Percentiles rank a stretch among this genome's conserved stretches.
phyloP scores from a whole-genome alignment of 2,113 vertebrate genomes.

The Pristiophorus japonicus region DNA sequence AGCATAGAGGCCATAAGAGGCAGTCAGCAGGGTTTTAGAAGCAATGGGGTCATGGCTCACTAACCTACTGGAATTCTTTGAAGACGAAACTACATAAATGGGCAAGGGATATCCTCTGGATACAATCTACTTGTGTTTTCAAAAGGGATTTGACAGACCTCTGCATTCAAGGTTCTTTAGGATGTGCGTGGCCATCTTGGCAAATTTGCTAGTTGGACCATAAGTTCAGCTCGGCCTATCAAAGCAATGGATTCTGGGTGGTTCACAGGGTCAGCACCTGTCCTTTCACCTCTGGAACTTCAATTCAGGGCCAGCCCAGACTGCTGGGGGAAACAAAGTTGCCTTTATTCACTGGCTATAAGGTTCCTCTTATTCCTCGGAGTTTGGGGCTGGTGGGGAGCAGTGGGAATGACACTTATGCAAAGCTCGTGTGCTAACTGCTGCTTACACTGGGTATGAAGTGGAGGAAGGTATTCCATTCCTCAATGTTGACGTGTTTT shows the following conservation, averaged over 20 bases:
- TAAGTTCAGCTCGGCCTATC: not conserved
- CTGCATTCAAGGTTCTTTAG: not conserved
- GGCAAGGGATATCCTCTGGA: not conserved
- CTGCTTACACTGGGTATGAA: not conserved
- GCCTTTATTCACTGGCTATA: not conserved
- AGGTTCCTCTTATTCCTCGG: not conserved
- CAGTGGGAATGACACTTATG: not conserved
- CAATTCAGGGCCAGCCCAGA: not conserved
- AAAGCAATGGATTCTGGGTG: not conserved
- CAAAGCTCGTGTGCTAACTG: not conserved
- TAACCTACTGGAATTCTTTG: conserved; percentile 31
- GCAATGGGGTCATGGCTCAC: conserved; percentile 14
- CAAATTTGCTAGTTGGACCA: not conserved
- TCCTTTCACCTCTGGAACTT: not conserved
- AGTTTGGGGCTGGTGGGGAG: not conserved
- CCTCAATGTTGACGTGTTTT: not conserved
- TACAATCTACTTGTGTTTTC: not conserved
- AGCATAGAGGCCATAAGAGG: not conserved
- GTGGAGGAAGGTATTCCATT: not conserved
- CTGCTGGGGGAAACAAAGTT: not conserved
- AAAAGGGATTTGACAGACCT: not conserved
- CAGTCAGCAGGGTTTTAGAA: conserved; percentile 3
- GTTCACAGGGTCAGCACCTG: not conserved
- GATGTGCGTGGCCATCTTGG: not conserved
- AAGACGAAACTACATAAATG: not conserved